phyloP scores from a whole-genome alignment of 1,140 invertebrate genomes.

The Acromyrmex heyeri region DNA sequence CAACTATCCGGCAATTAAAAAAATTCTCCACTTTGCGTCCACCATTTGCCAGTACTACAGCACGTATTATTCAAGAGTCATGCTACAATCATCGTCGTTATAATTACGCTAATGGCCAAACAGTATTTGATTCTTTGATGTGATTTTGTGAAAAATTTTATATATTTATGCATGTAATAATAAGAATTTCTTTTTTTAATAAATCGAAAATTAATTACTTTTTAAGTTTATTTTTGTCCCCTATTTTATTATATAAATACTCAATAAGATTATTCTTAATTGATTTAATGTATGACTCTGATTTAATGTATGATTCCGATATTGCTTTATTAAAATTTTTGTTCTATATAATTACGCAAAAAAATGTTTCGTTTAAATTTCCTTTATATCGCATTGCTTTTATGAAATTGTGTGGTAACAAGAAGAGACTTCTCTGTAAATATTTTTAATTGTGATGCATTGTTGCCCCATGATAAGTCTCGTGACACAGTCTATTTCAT shows the following conservation, averaged over 20 bases:
- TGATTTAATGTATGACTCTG: background rate
- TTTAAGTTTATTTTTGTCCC: background rate
- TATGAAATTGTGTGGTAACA: background rate
- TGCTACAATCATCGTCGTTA: conserved; percentile 1
- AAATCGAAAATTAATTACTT: background rate
- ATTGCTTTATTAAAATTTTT: background rate
- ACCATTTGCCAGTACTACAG: conserved; percentile 34
- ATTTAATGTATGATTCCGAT: too few relatives aligned
- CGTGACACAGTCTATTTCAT: conserved; percentile 28
- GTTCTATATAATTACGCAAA: background rate
- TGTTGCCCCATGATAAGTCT: background rate
- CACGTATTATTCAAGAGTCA: conserved; percentile 23
- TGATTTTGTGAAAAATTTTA: background rate
- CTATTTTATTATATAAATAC: too few relatives aligned
- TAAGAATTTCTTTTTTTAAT: background rate
- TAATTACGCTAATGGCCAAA: conserved; percentile 49
- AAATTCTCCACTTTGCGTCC: conserved; percentile 30
- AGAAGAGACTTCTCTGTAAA: background rate
- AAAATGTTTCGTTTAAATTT: background rate
- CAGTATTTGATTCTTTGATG: background rate
- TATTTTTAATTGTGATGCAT: conserved; percentile 35
- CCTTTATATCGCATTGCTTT: background rate
- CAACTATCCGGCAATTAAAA: conserved; percentile 51
- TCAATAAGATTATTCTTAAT: background rate
- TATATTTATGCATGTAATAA: background rate